phyloP scores from a whole-genome alignment of 1,140 invertebrate species.

The Leptinotarsa undecemlineata region DNA sequence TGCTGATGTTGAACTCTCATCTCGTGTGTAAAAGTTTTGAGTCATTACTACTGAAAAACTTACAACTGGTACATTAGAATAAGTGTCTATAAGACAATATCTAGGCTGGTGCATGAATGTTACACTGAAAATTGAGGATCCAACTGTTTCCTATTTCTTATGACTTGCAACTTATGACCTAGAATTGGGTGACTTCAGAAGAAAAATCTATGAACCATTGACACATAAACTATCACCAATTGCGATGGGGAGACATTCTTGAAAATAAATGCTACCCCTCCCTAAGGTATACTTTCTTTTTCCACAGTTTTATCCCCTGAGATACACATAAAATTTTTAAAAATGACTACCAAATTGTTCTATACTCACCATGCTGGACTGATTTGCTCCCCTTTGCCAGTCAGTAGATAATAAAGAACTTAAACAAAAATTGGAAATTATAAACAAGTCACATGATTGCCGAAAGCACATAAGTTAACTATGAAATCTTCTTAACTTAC shows the following conservation, averaged over 20 bases:
- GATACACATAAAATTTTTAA: too few species aligned
- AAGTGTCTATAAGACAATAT: too few species aligned
- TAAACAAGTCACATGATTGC: conserved; percentile 37
- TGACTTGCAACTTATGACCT: neutral
- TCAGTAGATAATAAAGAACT: conserved; percentile 47
- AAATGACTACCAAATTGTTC: neutral
- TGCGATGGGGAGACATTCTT: too few species aligned
- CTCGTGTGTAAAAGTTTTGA: too few species aligned
- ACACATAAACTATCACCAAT: too few species aligned
- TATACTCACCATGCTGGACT: conserved; percentile 46
- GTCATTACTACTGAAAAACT: too few species aligned
- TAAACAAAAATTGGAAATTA: conserved; percentile 28
- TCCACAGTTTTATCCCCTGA: too few species aligned
- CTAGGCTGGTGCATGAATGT: neutral
- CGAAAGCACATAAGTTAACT: conserved; percentile 26
- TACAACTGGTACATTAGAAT: too few species aligned
- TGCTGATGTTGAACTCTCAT: too few species aligned
- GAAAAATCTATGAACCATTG: too few species aligned
- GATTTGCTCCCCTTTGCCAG: conserved; percentile 49
- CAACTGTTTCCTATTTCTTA: neutral
- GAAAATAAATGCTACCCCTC: too few species aligned
- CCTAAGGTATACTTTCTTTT: too few species aligned
- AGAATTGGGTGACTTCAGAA: neutral
- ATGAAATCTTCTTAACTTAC: conserved; percentile 35
- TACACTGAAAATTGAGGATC: neutral